phyloP scores from a whole-genome alignment of 1,140 invertebrate genomes.

The Eumaeus atala region DNA sequence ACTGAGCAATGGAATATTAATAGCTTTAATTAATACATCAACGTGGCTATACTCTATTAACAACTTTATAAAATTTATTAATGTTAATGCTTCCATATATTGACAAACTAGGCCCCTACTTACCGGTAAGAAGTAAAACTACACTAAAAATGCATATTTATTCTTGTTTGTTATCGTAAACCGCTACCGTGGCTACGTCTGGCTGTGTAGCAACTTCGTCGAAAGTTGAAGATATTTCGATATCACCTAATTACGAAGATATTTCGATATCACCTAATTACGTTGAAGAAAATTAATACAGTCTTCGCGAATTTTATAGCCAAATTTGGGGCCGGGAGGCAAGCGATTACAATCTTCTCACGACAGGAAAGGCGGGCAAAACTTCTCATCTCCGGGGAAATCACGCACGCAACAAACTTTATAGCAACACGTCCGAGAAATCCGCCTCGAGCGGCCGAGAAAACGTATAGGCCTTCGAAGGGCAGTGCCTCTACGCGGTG shows the following conservation, averaged over 20 bases:
- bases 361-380: conserved; percentile 69
- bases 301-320: conserved; percentile 62
- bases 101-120: too few species aligned
- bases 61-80: too few species aligned
- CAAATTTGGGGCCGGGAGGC: conserved; percentile 69
- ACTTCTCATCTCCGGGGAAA: conserved; percentile 72
- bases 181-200: too few species aligned
- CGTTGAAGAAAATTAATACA: conserved; percentile 56
- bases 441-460: conserved; percentile 57
- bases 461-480: conserved; percentile 53
- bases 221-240: not conserved
- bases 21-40: conserved; percentile 63
- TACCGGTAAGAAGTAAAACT: too few species aligned
- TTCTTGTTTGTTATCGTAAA: too few species aligned
- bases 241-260: conserved; percentile 41
- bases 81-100: too few species aligned
- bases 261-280: conserved; percentile 36
- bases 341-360: conserved; percentile 73
- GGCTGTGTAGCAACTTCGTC: too few species aligned
- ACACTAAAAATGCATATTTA: too few species aligned
- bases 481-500: conserved; percentile 62
- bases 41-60: conserved; percentile 12
- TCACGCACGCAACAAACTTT: conserved; percentile 73
- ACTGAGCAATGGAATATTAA: conserved; percentile 55
- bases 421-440: conserved; percentile 69